A percentile compares a stretch with the other conserved stretches of the same genome.
Conservation (phyloP, 2,888 invertebrate species). For the Microdon myrmicae region DNA sequence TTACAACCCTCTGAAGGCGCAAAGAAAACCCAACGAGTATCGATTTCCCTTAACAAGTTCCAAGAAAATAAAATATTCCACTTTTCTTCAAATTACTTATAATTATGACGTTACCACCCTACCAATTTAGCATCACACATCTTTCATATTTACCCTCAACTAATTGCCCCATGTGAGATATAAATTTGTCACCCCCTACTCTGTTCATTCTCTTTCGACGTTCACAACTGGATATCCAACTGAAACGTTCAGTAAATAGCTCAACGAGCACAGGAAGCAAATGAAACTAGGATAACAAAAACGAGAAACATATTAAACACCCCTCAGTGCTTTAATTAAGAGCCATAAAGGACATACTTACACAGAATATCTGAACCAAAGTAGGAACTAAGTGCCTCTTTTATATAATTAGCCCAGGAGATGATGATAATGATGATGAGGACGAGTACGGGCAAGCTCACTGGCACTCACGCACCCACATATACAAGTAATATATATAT, state of each 20-base stretch:
- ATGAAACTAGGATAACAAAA: constrained; percentile 18
- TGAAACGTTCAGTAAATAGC: constrained; percentile 17
- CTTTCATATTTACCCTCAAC: constrained; percentile 34
- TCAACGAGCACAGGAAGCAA: neutral
- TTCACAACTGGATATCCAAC: constrained; percentile 7
- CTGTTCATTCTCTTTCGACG: neutral
- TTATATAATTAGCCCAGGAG: constrained; percentile 50
- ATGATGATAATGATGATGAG: constrained; percentile 48
- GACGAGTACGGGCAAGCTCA: constrained; percentile 5
- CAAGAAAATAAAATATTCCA: constrained; percentile 6
- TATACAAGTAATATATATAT: no score
- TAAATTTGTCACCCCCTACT: constrained; percentile 22
- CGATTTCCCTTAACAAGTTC: no score
- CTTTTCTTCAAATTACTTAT: constrained; percentile 23
- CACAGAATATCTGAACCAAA: constrained; percentile 52
- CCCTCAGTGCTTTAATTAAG: constrained; percentile 52
- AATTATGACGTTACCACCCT: constrained; percentile 19
- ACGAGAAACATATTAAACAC: constrained; percentile 49
- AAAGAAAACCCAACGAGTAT: no score
- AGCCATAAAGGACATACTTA: constrained; percentile 52
- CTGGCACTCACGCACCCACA: constrained; percentile 2
- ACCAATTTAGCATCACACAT: constrained; percentile 19
- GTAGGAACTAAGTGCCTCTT: constrained; percentile 53
- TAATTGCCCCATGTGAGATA: constrained; percentile 43
- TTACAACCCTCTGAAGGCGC: no score